Conservation (phyloP, 2,113 vertebrate genomes). For the Struthidea cinerea region DNA sequence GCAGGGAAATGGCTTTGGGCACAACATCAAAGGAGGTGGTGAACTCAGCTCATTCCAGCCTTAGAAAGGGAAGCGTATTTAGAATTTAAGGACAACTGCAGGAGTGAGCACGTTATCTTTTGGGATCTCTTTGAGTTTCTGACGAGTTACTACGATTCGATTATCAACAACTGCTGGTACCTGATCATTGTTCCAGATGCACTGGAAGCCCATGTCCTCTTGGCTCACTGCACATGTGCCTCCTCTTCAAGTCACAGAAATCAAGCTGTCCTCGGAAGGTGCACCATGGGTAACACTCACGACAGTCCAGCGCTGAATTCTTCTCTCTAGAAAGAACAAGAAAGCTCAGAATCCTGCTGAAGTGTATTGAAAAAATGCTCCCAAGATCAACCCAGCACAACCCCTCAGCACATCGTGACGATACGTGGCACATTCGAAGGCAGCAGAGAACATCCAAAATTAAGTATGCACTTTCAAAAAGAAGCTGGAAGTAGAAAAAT, state of each 20-base stretch:
- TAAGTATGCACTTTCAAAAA: background rate
- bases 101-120: background rate
- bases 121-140: background rate
- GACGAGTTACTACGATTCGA: background rate
- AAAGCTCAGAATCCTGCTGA: background rate
- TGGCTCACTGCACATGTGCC: constrained; percentile 8
- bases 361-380: background rate
- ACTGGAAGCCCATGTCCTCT: constrained; percentile 58
- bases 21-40: fast-evolving
- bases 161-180: background rate
- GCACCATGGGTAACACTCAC: background rate
- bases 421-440: background rate
- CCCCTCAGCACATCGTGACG: background rate
- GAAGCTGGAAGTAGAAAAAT: background rate
- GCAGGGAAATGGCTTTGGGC: background rate
- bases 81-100: background rate
- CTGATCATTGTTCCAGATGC: constrained; percentile 40
- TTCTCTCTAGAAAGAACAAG: constrained; percentile 40
- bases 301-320: background rate
- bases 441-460: background rate
- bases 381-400: background rate
- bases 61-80: background rate
- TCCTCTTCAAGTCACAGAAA: constrained; percentile 33
- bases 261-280: background rate
- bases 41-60: background rate